Evolutionary conservation across 2,797 vertebrate species (phyloP), one percentile per base, ranked within the genome.

Genomic region (Rhinichthys osculus): DNA sequence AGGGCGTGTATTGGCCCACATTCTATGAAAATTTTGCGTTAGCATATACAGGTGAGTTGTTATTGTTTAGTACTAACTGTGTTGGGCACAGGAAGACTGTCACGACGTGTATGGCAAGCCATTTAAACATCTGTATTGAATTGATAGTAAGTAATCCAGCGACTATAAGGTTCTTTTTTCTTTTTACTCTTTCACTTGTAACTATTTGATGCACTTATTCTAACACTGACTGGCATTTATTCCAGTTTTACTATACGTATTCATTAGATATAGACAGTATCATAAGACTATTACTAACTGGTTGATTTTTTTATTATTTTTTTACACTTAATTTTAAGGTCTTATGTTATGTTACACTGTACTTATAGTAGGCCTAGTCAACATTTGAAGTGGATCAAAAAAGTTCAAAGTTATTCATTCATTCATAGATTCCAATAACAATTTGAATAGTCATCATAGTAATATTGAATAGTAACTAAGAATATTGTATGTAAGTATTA

Each of bases 51-150:
- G 11, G 30, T 70, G 52, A 64, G n/a, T 40, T 62, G 54, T 16
- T 21, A 30, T 64, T 64, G 7, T 27, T 6, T 44, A 79, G 38
- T 13, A 64, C 23, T 6, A 9, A 42, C 38, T 44, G 57, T 44
- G 35, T 64, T 78, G 21, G 27, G 57, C n/a, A 44, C 16, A 27
- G 2, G 30, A 52, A 52, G 21, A 3, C 4, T 11, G 30, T 40
- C 64, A 52, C 47, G 79, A 81, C 30, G 13, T 35, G 30, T 81
- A 35, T 67, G 78, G 62, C 62, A 81, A 81, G 78, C 78, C 78
- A 44, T 35, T 52, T 81, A n/a, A 69, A 38, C 78, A 81, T 50
- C 44, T 3, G 27, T 13, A 16, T 54, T 54, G 4, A n/a, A 62
- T 19, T 59, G 21, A 1, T 57, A 57, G 54, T n/a, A 50, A 5